Percentiles rank a stretch among this genome's conserved stretches.
Conservation (phyloP, 2,113 vertebrate species). For the Lanius ludovicianus region DNA sequence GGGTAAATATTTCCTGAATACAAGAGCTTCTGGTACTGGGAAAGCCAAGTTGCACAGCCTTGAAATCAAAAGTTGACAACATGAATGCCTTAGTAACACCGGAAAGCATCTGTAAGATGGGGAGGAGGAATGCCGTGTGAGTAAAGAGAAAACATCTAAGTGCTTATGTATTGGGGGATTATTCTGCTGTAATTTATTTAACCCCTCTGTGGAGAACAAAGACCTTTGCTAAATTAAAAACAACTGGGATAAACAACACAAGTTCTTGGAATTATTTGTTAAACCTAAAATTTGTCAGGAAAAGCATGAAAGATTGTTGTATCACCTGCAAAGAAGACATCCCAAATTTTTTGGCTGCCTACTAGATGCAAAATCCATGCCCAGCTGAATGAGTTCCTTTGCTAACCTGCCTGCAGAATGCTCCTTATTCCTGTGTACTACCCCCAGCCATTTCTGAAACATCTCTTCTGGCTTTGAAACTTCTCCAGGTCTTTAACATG, state of each 20-base stretch:
- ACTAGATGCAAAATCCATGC: conserved; percentile 19
- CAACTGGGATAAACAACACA: neutral
- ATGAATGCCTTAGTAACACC: neutral
- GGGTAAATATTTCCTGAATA: neutral
- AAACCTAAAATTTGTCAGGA: neutral
- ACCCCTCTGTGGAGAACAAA: neutral
- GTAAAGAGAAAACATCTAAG: neutral
- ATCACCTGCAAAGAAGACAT: neutral
- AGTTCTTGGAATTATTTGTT: neutral
- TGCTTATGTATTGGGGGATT: neutral
- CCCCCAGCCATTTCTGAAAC: neutral
- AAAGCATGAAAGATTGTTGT: neutral
- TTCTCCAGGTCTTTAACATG: neutral
- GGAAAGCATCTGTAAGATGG: neutral
- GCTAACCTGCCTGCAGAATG: neutral
- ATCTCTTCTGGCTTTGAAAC: neutral
- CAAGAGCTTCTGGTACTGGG: neutral
- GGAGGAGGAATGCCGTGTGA: neutral
- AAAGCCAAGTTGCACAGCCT: neutral
- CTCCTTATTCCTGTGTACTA: neutral
- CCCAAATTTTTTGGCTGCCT: neutral
- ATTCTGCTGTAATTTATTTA: neutral
- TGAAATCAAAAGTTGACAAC: neutral
- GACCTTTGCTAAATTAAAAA: neutral
- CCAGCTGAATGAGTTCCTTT: neutral